A percentile compares a stretch with the other conserved stretches of the same genome.
phyloP scores from a whole-genome alignment of 2,113 vertebrate genomes.

The Plectropomus leopardus region DNA sequence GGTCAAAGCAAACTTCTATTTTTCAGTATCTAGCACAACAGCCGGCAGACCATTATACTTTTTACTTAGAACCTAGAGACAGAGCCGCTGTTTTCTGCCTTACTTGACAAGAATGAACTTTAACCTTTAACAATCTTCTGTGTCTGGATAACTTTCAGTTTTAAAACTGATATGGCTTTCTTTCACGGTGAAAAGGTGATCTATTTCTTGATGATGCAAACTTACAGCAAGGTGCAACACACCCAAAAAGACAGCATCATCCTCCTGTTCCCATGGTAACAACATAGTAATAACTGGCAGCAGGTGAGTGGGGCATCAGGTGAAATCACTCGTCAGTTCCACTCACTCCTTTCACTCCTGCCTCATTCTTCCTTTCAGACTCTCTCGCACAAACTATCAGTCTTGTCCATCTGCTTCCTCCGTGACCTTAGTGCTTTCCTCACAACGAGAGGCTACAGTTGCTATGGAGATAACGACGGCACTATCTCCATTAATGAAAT shows the following conservation, averaged over 20 bases:
- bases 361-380: not conserved
- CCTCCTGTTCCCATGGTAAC: constrained; percentile 72
- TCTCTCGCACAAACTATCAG: constrained; percentile 24
- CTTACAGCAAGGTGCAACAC: constrained; percentile 7
- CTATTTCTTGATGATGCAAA: constrained; percentile 30
- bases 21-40: not conserved
- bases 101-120: too few relatives aligned
- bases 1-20: too few relatives aligned
- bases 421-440: constrained; percentile 32
- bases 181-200: constrained; percentile 7
- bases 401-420: constrained; percentile 60
- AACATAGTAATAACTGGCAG: constrained; percentile 50
- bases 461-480: constrained; percentile 73
- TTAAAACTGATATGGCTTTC: not conserved
- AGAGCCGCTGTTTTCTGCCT: not conserved
- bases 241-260: constrained; percentile 17
- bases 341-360: not conserved
- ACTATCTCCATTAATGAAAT: constrained; percentile 65
- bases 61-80: not conserved
- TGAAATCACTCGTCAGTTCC: constrained; percentile 25
- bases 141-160: constrained; percentile 11
- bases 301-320: constrained; percentile 46
- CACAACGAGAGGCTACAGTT: constrained; percentile 62
- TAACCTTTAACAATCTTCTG: constrained; percentile 13
- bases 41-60: not conserved